A percentile compares a stretch with the other conserved stretches of the same genome.
These are phyloP conservation scores for Bursaphelenchus okinawaensis DNA, from an alignment of 2,888 invertebrate species.

Conservation along the genomic window DNA sequence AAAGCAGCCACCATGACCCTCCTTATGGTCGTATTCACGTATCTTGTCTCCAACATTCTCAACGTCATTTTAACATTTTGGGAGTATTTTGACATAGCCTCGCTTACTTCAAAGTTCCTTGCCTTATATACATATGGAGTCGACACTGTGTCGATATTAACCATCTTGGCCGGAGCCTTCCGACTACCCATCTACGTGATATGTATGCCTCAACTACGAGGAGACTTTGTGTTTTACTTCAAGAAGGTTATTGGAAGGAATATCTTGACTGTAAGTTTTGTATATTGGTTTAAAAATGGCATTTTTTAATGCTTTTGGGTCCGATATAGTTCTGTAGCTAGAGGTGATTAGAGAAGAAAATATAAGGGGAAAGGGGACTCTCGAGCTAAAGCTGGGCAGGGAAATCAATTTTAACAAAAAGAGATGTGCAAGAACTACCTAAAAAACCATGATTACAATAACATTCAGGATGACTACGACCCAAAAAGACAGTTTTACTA, in stretches of 20 bases:
- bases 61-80: slow-evolving; percentile 52
- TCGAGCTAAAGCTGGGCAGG: too few species aligned
- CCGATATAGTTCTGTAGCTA: too few species aligned
- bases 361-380: too few species aligned
- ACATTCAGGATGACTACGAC: slow-evolving; percentile 1
- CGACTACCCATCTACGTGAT: slow-evolving; percentile 48
- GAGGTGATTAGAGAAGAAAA: too few species aligned
- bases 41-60: slow-evolving; percentile 47
- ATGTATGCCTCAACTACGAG: slow-evolving; percentile 38
- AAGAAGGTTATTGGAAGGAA: slow-evolving; percentile 10
- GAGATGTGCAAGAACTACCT: too few species aligned
- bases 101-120: slow-evolving; percentile 21
- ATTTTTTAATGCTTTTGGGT: too few species aligned
- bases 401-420: too few species aligned
- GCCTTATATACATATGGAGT: slow-evolving; percentile 50
- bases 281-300: not conserved
- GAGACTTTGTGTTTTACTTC: slow-evolving; percentile 19
- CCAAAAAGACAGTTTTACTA: slow-evolving; percentile 7
- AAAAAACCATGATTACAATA: too few species aligned
- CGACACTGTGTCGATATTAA: slow-evolving; percentile 40
- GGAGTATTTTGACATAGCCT: slow-evolving; percentile 45
- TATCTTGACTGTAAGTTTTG: not conserved
- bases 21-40: slow-evolving; percentile 46
- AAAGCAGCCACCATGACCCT: slow-evolving; percentile 47
- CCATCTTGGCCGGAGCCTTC: slow-evolving; percentile 47